Evolutionary conservation across 1,140 invertebrate species (phyloP), one percentile per base, ranked within the genome.

Genomic region (Drosophila navojoa): DNA sequence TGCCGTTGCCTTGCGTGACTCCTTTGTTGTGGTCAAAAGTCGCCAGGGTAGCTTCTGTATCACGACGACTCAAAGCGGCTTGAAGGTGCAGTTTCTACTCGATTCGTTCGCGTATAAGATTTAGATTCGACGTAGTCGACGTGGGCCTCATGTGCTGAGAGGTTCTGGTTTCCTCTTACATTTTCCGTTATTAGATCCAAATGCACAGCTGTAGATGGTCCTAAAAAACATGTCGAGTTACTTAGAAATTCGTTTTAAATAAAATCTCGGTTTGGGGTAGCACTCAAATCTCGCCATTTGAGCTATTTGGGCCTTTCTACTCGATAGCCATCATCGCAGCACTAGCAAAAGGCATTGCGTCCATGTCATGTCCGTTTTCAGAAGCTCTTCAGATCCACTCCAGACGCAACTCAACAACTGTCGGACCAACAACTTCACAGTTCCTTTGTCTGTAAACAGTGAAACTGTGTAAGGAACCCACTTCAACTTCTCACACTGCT

Each of bases 1-100:
- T 19, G 47, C 9, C 42, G 49, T 66, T 58, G 53, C 63, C 76
- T 87, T 86, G 82, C 82, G 82, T 86, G 82, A 66, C 74, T 49
- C 72, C 42, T 76, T 79, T 86, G 82, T 86, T 86, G 79, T 86
- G 82, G 82, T 86, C 82, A 86, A 79, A 62, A 71, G 66, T 81
- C 67, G 67, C 79, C 79, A 82, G 45, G 79, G 70, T 64, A 77
- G 79, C 67, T 19, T 15, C 13, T 22, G 67, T 40, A 73, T 71
- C 66, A 80, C 80, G 80, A 74, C 81, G 81, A 74, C 81, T 81
- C 81, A 70, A 61, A 66, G 45, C 10, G 62, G 7, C 35, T 38
- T 13, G 11, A 38, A 29, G 54, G 4, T 42, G 52, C 55, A 16
- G 45, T 22, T 45, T 16, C 38, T 27, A 13, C 38, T 44, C 9